These are phyloP conservation scores for Malurus cyaneus DNA, from an alignment of 2,113 vertebrate genomes.

Conservation along the genomic window DNA sequence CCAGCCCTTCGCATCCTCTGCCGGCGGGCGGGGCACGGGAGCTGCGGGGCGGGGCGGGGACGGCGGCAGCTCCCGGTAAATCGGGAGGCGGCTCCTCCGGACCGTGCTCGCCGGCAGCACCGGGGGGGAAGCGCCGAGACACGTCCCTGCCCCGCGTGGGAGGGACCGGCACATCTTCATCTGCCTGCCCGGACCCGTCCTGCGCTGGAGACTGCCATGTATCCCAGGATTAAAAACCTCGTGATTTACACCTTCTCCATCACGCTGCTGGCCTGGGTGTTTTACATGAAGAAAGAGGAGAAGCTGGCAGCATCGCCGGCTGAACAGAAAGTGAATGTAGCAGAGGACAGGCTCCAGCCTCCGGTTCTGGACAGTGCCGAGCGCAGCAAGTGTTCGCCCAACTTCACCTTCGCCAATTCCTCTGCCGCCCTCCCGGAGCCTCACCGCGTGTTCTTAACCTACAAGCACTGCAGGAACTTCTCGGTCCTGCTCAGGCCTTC, in stretches of 20 bases:
- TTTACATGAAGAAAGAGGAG: slow-evolving; percentile 45
- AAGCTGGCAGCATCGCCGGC: neutral
- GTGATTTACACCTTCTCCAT: neutral
- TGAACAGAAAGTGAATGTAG: neutral
- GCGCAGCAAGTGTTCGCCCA: slow-evolving; percentile 42
- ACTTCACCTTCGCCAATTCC: slow-evolving; percentile 21
- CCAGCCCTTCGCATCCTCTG: neutral
- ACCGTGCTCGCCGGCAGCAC: neutral
- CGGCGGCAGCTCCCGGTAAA: neutral
- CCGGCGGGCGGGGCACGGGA: neutral
- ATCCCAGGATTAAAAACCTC: slow-evolving; percentile 26
- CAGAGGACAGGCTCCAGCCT: neutral
- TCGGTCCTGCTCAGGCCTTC: slow-evolving; percentile 65
- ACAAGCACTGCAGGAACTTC: slow-evolving; percentile 78
- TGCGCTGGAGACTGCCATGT: slow-evolving; percentile 17
- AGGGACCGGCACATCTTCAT: neutral
- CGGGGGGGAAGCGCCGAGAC: neutral
- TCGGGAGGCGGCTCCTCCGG: neutral
- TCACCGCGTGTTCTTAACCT: slow-evolving; percentile 74
- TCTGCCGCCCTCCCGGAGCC: slow-evolving; percentile 57
- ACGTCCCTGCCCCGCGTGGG: neutral
- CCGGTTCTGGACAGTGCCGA: neutral
- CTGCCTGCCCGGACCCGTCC: neutral
- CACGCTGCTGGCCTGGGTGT: slow-evolving; percentile 33
- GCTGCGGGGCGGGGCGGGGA: neutral